A percentile compares a stretch with the other conserved stretches of the same genome.
These are phyloP conservation scores for Aphelocoma californica DNA, from an alignment of 2,797 vertebrate genomes.

Conservation along the genomic window DNA sequence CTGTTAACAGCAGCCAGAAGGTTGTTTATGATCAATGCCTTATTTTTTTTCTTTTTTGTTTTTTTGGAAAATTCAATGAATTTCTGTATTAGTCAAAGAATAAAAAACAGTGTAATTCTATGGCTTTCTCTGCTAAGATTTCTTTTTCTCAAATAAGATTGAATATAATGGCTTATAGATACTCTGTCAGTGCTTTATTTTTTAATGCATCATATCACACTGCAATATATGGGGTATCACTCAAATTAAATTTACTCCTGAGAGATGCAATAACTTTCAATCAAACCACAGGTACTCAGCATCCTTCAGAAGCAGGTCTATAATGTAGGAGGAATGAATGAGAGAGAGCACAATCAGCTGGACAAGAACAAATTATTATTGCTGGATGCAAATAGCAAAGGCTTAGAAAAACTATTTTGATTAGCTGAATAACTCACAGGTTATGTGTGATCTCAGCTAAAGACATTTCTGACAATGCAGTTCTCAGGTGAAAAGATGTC, in stretches of 20 bases:
- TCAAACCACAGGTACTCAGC: slow-evolving; percentile 4
- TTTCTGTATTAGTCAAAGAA: background rate
- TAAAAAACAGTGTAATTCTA: background rate
- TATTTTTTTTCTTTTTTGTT: background rate
- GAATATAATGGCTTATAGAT: background rate
- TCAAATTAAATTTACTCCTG: slow-evolving; percentile 41
- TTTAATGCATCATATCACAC: slow-evolving; percentile 8
- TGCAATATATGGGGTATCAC: background rate
- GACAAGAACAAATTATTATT: background rate
- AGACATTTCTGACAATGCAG: background rate
- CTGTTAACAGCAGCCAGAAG: background rate
- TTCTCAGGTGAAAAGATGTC: background rate
- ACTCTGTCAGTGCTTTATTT: background rate
- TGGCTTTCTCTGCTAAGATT: background rate
- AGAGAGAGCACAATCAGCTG: background rate
- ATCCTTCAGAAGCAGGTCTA: background rate
- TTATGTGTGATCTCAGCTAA: background rate
- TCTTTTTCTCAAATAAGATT: background rate
- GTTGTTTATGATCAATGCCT: background rate
- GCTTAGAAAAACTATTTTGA: background rate
- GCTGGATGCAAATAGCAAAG: background rate
- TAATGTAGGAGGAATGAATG: background rate
- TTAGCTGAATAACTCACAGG: background rate
- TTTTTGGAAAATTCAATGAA: background rate
- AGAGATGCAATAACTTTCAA: slow-evolving; percentile 33